Conservation (phyloP, 2,113 vertebrate genomes). For the Kryptolebias marmoratus region DNA sequence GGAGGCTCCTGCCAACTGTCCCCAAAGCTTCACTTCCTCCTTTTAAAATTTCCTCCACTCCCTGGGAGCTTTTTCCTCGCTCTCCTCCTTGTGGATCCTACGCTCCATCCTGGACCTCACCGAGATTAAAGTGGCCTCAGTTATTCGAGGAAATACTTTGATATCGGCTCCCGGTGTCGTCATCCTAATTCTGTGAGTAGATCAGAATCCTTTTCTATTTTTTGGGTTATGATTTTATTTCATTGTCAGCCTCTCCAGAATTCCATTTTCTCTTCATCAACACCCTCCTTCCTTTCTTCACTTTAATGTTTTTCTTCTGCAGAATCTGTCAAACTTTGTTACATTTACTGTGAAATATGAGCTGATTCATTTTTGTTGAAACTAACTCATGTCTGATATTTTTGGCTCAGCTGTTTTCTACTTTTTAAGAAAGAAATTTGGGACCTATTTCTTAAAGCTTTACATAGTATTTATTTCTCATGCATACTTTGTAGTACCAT, state of each 20-base stretch:
- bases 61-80: slow-evolving; percentile 21
- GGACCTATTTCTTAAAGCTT: too few relatives aligned
- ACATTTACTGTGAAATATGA: too few relatives aligned
- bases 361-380: too few relatives aligned
- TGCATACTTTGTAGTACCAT: too few relatives aligned
- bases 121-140: slow-evolving; percentile 55
- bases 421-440: too few relatives aligned
- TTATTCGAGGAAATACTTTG: slow-evolving; percentile 62
- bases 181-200: slow-evolving; percentile 80
- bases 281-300: not conserved
- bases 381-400: too few relatives aligned
- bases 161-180: slow-evolving; percentile 66
- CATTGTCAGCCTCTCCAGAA: not conserved
- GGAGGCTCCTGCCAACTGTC: slow-evolving; percentile 9
- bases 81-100: slow-evolving; percentile 57
- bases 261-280: not conserved
- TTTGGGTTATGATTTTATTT: not conserved
- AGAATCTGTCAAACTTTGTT: too few relatives aligned
- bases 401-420: too few relatives aligned
- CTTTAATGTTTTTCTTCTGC: too few relatives aligned
- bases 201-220: not conserved
- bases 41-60: slow-evolving; percentile 14
- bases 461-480: too few relatives aligned
- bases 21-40: slow-evolving; percentile 24
- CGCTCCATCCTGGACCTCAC: slow-evolving; percentile 37